These are phyloP conservation scores for Tadarida brasiliensis DNA, from an alignment of 2,797 vertebrate genomes.

Conservation along the genomic window DNA sequence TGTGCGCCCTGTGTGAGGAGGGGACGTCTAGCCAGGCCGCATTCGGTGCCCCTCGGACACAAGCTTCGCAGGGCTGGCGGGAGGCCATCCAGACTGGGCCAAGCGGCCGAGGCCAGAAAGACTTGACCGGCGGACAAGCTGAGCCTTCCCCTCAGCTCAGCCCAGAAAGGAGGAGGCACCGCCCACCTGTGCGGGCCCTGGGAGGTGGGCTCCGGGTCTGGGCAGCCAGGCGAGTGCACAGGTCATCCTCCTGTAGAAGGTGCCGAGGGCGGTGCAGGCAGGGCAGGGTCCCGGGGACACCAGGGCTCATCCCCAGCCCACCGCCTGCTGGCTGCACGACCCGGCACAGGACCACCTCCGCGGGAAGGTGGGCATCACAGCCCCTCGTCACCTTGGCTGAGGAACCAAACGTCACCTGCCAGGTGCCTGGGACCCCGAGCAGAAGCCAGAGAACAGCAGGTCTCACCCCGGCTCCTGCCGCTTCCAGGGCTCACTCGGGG, in stretches of 20 bases:
- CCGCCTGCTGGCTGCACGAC: neutral
- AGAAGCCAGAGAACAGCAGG: neutral
- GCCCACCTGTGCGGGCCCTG: neutral
- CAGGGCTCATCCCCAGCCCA: too few relatives aligned
- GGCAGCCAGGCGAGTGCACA: neutral
- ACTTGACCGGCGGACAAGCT: neutral
- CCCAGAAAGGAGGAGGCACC: neutral
- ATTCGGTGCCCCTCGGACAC: fast-evolving
- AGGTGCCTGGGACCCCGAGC: neutral
- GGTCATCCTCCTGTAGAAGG: too few relatives aligned
- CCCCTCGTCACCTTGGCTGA: too few relatives aligned
- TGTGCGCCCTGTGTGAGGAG: neutral
- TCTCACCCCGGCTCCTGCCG: too few relatives aligned
- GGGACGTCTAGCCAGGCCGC: neutral
- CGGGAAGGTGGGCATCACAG: too few relatives aligned
- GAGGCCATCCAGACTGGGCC: fast-evolving
- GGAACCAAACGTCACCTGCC: too few relatives aligned
- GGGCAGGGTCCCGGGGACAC: neutral
- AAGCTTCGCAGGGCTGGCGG: neutral
- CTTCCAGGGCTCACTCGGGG: too few relatives aligned
- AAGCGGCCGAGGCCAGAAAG: neutral
- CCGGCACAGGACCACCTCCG: neutral
- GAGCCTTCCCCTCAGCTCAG: too few relatives aligned
- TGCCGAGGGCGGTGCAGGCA: neutral
- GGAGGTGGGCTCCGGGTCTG: neutral